phyloP scores from a whole-genome alignment of 2,797 vertebrate species.

The Anisognathus igniventris region DNA sequence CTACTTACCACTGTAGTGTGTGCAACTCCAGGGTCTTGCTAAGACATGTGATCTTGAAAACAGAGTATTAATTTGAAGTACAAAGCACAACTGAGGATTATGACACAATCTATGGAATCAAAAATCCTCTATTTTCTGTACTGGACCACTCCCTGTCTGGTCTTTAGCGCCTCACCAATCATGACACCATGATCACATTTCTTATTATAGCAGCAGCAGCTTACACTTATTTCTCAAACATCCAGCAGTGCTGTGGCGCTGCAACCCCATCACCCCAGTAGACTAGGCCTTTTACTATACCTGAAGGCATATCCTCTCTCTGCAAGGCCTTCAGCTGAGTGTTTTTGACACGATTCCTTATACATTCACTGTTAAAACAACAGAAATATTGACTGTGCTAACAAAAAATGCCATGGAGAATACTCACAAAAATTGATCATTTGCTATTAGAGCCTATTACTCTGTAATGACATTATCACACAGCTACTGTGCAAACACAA shows the following conservation, averaged over 20 bases:
- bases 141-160: neutral
- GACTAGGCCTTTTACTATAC: neutral
- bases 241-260: neutral
- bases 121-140: neutral
- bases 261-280: neutral
- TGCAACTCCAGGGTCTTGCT: neutral
- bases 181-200: neutral
- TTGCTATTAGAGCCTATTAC: neutral
- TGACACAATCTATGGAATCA: neutral
- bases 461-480: neutral
- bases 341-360: neutral
- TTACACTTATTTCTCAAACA: neutral
- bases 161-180: neutral
- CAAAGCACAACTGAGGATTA: neutral
- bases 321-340: neutral
- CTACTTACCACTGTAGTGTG: rapidly evolving
- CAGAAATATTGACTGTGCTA: neutral
- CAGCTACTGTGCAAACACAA: neutral
- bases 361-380: neutral
- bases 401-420: neutral
- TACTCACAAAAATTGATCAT: neutral
- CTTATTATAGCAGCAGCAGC: neutral
- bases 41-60: neutral
- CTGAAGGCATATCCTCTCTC: neutral
- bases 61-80: neutral